Conservation (phyloP, 2,113 vertebrate species). For the Aegithalos caudatus region DNA sequence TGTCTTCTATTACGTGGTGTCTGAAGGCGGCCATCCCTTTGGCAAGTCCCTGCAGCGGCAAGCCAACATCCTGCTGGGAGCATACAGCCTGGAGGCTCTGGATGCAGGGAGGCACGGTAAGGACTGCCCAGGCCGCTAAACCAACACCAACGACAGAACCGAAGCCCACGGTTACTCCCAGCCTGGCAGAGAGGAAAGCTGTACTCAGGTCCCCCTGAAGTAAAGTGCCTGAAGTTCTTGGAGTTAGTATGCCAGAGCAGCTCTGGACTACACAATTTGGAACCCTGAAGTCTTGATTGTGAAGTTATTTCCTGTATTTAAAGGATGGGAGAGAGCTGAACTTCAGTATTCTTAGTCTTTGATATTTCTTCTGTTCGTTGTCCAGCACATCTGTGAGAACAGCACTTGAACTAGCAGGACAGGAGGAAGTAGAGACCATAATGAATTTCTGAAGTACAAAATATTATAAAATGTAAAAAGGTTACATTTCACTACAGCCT, state of each 20-base stretch:
- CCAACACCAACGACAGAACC: background rate
- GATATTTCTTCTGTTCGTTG: background rate
- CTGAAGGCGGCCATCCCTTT: conserved; percentile 91
- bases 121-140: background rate
- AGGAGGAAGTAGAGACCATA: background rate
- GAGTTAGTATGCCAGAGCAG: background rate
- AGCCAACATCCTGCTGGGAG: conserved; percentile 91
- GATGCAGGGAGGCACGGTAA: conserved; percentile 85
- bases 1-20: conserved; percentile 94
- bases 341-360: background rate
- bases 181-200: background rate
- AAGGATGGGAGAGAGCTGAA: background rate
- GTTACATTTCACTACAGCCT: background rate
- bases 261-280: background rate
- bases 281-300: background rate
- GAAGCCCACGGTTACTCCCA: background rate
- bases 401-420: background rate
- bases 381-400: background rate
- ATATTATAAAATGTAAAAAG: background rate
- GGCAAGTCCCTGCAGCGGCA: conserved; percentile 96
- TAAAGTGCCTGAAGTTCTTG: background rate
- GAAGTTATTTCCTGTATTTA: background rate
- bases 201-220: background rate
- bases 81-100: conserved; percentile 84
- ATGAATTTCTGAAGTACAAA: background rate